A percentile compares a stretch with the other conserved stretches of the same genome.
Evolutionary conservation across 2,797 vertebrate genomes (phyloP).

Genomic region (Atherinosoma microstoma): DNA sequence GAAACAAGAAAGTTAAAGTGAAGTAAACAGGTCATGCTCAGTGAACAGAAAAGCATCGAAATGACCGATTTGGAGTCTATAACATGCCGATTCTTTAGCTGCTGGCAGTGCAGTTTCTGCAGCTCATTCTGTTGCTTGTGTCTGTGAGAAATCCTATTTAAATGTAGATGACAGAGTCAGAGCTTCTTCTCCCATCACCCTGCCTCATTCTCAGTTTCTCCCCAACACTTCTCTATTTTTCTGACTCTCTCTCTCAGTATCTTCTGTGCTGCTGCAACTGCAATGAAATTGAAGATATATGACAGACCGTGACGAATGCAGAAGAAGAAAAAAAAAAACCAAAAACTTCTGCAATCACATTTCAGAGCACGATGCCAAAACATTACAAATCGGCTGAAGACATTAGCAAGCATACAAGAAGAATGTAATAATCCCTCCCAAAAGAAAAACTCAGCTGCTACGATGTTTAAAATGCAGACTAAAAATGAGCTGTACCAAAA

Average conservation of each 20-base stretch:
- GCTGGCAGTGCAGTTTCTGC: conserved; percentile 7
- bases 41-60: conserved; percentile 15
- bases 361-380: background rate
- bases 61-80: background rate
- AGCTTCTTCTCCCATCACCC: conserved; percentile 32
- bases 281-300: conserved; percentile 60
- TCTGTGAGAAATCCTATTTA: conserved; percentile 54
- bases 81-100: background rate
- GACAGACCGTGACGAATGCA: conserved; percentile 35
- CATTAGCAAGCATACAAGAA: background rate
- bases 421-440: background rate
- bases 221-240: background rate
- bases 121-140: conserved; percentile 2
- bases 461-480: conserved; percentile 24
- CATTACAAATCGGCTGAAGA: background rate
- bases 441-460: conserved; percentile 1
- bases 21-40: conserved; percentile 5
- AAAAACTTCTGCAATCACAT: background rate
- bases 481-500: conserved; percentile 25
- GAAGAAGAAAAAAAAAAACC: conserved; percentile 2
- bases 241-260: conserved; percentile 8
- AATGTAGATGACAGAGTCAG: conserved; percentile 62
- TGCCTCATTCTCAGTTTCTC: conserved; percentile 28
- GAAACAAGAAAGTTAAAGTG: conserved; percentile 30
- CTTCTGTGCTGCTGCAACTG: conserved; percentile 48